Base-by-base conservation (phyloP, 1,140 invertebrate species). In the Trachymyrmex septentrionalis region DNA sequence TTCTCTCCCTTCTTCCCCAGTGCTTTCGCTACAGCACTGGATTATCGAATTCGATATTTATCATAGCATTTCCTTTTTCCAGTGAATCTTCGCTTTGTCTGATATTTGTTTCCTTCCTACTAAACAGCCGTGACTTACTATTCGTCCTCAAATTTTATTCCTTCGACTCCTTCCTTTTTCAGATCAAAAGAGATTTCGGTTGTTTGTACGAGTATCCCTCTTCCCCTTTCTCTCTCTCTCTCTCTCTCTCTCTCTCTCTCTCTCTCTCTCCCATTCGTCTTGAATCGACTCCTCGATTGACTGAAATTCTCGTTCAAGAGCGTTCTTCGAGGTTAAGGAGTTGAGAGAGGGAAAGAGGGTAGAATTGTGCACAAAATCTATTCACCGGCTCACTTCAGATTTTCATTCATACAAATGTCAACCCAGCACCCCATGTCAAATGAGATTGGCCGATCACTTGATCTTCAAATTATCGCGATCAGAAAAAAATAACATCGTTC, bases 331-430 rank as follows among this genome's bases (percentile, higher is more conserved):
- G 73, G 84, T 91, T 73, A 63, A 57, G 16, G 30, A 24, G 2
- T 44, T 76, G 50, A 27, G 48, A 59, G 14, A 38, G 7, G 1
- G 61, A 30, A 61, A 30, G 64, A 61, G n/a, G n/a, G 19, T 12
- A 19, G 14, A 88, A 86, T 48, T 63, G 67, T 57, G 30, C 27
- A 16, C 19, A 16, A 5, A 63, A 72, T 0, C 48, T 67, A 55
- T 86, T 90, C 66, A 84, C 14, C 30, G 67, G 59, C 21, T 50
- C n/a, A 55, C 57, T 81, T 69, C 64, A 64, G 59, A 87, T 87
- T 84, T 78, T 91, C 85, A 88, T 87, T 88, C 85, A 82, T 69
- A 71, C 44, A 30, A 30, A 75, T 19, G 63, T 73, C 59, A 63
- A 86, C 30, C 34, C 50, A 64, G 84, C 57, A 10, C 3, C 16